These are phyloP conservation scores for Nasalis larvatus DNA, from an alignment of 2,113 vertebrate species.

Conservation along the genomic window DNA sequence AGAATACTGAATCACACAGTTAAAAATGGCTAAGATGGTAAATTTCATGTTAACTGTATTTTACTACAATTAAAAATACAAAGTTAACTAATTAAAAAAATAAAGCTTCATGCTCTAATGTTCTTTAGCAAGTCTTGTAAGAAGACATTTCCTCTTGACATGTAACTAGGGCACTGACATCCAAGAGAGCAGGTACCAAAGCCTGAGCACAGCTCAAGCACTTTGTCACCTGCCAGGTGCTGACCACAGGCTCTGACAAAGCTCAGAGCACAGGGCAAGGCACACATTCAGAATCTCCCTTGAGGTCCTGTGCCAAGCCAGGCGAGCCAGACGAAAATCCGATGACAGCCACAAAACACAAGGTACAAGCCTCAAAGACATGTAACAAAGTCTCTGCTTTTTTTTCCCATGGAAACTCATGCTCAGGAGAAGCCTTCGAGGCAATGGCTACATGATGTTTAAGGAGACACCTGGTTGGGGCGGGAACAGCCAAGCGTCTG, in stretches of 20 bases:
- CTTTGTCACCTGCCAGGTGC: background rate
- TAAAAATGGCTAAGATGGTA: background rate
- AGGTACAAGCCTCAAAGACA: background rate
- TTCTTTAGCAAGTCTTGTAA: background rate
- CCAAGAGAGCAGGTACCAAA: background rate
- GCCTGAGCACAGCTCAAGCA: accelerated
- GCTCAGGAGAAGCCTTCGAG: background rate
- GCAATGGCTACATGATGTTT: accelerated
- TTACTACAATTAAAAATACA: background rate
- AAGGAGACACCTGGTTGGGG: constrained; percentile 38
- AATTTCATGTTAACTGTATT: background rate
- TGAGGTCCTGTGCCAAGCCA: background rate
- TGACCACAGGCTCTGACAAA: background rate
- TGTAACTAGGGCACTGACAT: accelerated
- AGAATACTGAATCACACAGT: background rate
- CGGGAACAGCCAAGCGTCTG: background rate
- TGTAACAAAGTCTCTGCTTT: background rate
- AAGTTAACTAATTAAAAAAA: background rate
- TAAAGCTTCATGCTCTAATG: background rate
- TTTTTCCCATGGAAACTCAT: constrained; percentile 2
- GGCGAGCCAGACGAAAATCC: background rate
- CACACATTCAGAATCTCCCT: accelerated
- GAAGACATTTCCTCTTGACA: too few species aligned
- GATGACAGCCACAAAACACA: background rate
- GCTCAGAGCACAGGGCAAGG: background rate